These are phyloP conservation scores for Embiotoca jacksoni DNA, from an alignment of 2,113 vertebrate species.

Conservation along the genomic window DNA sequence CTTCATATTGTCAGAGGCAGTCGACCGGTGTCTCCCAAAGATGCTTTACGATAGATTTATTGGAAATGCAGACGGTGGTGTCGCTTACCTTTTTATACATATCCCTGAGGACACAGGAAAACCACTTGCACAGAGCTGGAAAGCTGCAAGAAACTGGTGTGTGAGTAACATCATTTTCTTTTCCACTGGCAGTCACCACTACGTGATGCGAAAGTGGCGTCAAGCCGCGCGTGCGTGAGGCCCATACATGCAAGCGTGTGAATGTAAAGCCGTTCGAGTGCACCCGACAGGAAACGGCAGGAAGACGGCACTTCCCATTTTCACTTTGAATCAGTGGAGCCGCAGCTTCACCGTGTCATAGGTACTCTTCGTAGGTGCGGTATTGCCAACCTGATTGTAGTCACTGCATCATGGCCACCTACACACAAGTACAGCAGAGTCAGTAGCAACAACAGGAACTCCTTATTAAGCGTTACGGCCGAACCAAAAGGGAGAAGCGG, in stretches of 20 bases:
- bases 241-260: slow-evolving; percentile 86
- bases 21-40: slow-evolving; percentile 58
- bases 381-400: slow-evolving; percentile 57
- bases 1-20: slow-evolving; percentile 71
- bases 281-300: slow-evolving; percentile 91
- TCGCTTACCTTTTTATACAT: slow-evolving; percentile 91
- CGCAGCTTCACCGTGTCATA: slow-evolving; percentile 63
- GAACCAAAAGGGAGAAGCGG: slow-evolving; percentile 49
- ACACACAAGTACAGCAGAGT: slow-evolving; percentile 73
- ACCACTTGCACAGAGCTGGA: slow-evolving; percentile 92
- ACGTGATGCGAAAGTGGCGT: slow-evolving; percentile 78
- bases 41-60: slow-evolving; percentile 73
- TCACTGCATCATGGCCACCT: slow-evolving; percentile 57
- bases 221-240: slow-evolving; percentile 85
- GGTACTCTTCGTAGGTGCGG: slow-evolving; percentile 58
- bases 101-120: slow-evolving; percentile 91
- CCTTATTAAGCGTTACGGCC: slow-evolving; percentile 63
- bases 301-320: slow-evolving; percentile 94
- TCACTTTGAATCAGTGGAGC: slow-evolving; percentile 87
- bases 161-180: slow-evolving; percentile 97
- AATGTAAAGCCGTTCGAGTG: slow-evolving; percentile 87
- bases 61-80: slow-evolving; percentile 81
- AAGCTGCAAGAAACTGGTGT: slow-evolving; percentile 90
- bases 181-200: slow-evolving; percentile 92
- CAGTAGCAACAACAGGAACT: slow-evolving; percentile 80